Percentiles rank a stretch among this genome's conserved stretches.
Conservation (phyloP, 2,888 invertebrate species). For the Ectobius pallidus region DNA sequence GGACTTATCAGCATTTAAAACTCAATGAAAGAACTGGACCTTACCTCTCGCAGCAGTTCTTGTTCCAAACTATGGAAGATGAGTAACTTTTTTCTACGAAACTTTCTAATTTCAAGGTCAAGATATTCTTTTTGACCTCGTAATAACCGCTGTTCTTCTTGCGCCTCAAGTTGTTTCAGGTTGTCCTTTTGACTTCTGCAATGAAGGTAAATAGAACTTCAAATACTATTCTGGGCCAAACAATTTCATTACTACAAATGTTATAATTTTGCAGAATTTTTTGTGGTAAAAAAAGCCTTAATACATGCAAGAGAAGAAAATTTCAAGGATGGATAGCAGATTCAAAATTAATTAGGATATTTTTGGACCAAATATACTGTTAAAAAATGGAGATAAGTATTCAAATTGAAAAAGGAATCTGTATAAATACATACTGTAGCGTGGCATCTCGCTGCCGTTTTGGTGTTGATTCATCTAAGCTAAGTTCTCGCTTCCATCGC, state of each 20-base stretch:
- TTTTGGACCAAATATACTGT: too few relatives aligned
- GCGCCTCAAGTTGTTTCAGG: slow-evolving; percentile 88
- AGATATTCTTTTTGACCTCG: slow-evolving; percentile 89
- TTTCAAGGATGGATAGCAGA: too few relatives aligned
- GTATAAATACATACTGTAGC: slow-evolving; percentile 71
- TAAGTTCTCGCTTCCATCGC: slow-evolving; percentile 91
- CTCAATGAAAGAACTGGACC: too few relatives aligned
- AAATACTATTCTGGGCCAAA: slow-evolving; percentile 1
- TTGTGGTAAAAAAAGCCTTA: too few relatives aligned
- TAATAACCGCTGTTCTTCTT: slow-evolving; percentile 86
- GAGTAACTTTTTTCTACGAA: slow-evolving; percentile 87
- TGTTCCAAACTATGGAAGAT: slow-evolving; percentile 87
- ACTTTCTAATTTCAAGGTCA: slow-evolving; percentile 91
- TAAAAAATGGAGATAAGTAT: too few relatives aligned
- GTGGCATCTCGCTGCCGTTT: slow-evolving; percentile 90
- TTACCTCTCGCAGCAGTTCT: slow-evolving; percentile 86
- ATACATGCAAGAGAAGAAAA: too few relatives aligned
- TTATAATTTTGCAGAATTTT: too few relatives aligned
- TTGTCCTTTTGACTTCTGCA: slow-evolving; percentile 85
- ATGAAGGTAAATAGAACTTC: background rate
- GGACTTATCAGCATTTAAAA: too few relatives aligned
- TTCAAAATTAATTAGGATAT: too few relatives aligned
- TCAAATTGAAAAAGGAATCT: too few relatives aligned
- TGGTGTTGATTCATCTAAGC: slow-evolving; percentile 90
- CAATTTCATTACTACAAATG: too few relatives aligned